These are phyloP conservation scores for Aplodontia rufa DNA, from an alignment of 2,113 vertebrate species.

Conservation along the genomic window DNA sequence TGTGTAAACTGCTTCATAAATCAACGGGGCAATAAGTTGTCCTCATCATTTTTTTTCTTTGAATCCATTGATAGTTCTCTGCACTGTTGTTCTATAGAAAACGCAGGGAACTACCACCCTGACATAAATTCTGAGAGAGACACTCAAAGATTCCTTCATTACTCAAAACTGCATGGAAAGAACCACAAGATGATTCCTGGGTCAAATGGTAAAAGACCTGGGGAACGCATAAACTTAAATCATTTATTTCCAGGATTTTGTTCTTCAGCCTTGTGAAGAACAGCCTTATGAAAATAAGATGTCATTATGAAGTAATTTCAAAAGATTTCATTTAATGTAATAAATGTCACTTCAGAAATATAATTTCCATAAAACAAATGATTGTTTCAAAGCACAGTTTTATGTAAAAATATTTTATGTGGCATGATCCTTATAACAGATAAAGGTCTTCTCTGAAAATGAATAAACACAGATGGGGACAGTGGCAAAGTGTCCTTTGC, in stretches of 20 bases:
- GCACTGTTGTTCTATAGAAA: neutral
- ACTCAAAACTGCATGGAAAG: neutral
- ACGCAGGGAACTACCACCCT: neutral
- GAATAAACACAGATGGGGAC: neutral
- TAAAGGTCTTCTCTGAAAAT: conserved; percentile 31
- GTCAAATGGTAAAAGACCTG: neutral
- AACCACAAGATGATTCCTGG: neutral
- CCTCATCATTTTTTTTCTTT: neutral
- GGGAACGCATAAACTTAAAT: neutral
- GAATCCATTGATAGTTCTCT: neutral
- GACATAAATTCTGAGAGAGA: conserved; percentile 20
- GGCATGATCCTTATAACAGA: neutral
- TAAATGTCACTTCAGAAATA: conserved; percentile 55
- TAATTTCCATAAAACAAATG: conserved; percentile 34
- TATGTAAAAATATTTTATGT: conserved; percentile 5
- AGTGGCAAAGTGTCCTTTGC: neutral
- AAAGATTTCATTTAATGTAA: conserved; percentile 18
- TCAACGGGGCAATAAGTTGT: neutral
- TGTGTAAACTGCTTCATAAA: conserved; percentile 2
- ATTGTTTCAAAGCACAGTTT: conserved; percentile 24
- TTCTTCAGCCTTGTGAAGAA: conserved; percentile 22
- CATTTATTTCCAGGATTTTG: conserved; percentile 1
- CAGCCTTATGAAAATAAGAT: too few relatives aligned
- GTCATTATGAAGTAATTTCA: conserved; percentile 43
- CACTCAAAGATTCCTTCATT: conserved; percentile 15